Evolutionary conservation across 2,797 vertebrate genomes (phyloP).

Genomic region (Anolis apletophallus): DNA sequence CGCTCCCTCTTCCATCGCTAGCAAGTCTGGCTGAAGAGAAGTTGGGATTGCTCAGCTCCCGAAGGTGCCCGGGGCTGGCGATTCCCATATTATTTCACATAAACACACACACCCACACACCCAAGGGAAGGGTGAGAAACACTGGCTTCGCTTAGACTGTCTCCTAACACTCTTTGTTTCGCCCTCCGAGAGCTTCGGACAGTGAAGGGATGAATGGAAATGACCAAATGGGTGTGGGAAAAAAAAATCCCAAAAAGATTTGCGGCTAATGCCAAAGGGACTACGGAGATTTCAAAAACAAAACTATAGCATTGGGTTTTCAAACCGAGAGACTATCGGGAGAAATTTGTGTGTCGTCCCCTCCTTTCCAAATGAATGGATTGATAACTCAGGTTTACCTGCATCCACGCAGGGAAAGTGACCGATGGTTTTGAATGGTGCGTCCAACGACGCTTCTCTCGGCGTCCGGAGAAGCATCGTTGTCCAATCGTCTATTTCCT

Average conservation of each 20-base stretch:
- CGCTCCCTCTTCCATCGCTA: background rate
- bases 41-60: background rate
- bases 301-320: background rate
- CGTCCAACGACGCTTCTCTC: background rate
- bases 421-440: background rate
- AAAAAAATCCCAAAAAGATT: background rate
- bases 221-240: background rate
- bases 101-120: background rate
- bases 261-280: background rate
- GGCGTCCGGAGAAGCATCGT: background rate
- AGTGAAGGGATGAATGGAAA: background rate
- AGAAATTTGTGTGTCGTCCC: too few species aligned
- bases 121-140: slow-evolving; percentile 2
- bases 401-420: background rate
- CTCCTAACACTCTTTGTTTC: slow-evolving; percentile 6
- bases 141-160: slow-evolving; percentile 26
- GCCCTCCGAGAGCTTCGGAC: slow-evolving; percentile 1
- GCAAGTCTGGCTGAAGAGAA: background rate
- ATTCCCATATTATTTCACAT: background rate
- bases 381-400: background rate
- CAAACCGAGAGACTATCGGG: background rate
- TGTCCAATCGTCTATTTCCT: background rate
- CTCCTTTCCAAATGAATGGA: background rate
- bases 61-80: background rate
- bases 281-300: background rate